Evolutionary conservation across 2,113 vertebrate genomes (phyloP), one percentile per base, ranked within the genome.

Genomic region (Zosterops lateralis): DNA sequence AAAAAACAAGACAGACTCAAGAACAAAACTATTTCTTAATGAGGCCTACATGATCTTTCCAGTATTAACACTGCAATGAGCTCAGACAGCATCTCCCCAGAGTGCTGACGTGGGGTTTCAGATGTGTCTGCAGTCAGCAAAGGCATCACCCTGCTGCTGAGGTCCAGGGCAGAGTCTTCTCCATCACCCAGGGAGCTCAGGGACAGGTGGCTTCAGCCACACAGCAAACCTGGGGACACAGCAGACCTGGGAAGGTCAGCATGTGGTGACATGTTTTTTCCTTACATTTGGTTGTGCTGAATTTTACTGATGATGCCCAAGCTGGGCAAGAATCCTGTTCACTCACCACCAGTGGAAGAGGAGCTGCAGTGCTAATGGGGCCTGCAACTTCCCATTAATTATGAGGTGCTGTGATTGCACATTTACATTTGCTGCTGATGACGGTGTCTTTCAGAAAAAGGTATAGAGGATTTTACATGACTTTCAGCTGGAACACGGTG

Each of bases 401-500:
- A 67, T 20, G 40, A 92, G 84, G 82, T 79, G 93, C 87, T 79
- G 68, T 80, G 87, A 95, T 92, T 95, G 87, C 84, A 77, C 66
- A 79, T 92, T 95, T 92, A 28, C 75, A 83, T 87, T 91, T 86
- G 83, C 90, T 95, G 92, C 45, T 96, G 82, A n/a, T 65, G 90
- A 70, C 0, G 3, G 47, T 74, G 83, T 38, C 89, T 93, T 95
- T 95, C 83, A 81, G 89, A 45, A 83, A 84, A 95, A 94, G 88
- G 83, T 81, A 10, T 1, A 84, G 88, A 96, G 82, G n/a, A n/a
- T 84, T 90, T 76, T 92, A 84, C 42, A 31, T 83, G 75, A 96
- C 94, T 97, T 97, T 95, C 91, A 91, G 93, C 91, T 95, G 94
- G 87, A 95, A 95, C 87, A 93, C 20, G 2, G 68, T 84, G 94